Base-by-base conservation (phyloP, 2,888 invertebrate species). In the Agrotis ipsilon region DNA sequence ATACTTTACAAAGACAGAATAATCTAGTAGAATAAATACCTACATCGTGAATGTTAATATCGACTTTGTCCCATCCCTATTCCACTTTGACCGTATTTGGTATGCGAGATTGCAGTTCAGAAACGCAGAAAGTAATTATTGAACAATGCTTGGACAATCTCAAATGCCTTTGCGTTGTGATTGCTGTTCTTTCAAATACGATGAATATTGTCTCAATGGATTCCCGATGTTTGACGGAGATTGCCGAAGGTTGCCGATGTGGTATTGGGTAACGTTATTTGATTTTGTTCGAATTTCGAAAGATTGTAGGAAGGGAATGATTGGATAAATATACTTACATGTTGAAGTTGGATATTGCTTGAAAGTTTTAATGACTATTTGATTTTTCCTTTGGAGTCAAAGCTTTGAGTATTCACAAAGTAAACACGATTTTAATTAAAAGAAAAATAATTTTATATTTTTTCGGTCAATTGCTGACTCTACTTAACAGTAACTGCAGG, bases 101-200 rank as follows among this genome's bases (percentile, higher is more conserved):
- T 82, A 82, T 85, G 72, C 81, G 85, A 75, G 70, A 81, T 85
- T 82, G 76, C 83, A 74, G 63, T 54, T 48, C 39, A 68, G 68
- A 83, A 83, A 81, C 73, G 82, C 77, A 78, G 68, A 83, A 83
- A 81, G 75, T 85, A 75, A 78, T 83, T 78, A 78, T 72, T 74
- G 70, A 72, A 74, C 74, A 81, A 76, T 71, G 75, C 77, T 75
- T 68, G 76, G 81, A 70, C 85, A 68, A 80, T 71, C 75, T 67
- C 78, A 66, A 79, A 84, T 85, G 59, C 66, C 76, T 43, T 55
- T 45, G 59, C 49, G 70, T 75, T 76, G 73, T 79, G 76, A 81
- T 83, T 74, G 70, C 70, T 75, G 79, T 71, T 74, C 68, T 72
- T 68, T 46, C 48, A 57, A 72, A 76, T 68, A 65, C 73, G 62